phyloP scores from a whole-genome alignment of 2,797 vertebrate species.

The Enteromius anoplus region DNA sequence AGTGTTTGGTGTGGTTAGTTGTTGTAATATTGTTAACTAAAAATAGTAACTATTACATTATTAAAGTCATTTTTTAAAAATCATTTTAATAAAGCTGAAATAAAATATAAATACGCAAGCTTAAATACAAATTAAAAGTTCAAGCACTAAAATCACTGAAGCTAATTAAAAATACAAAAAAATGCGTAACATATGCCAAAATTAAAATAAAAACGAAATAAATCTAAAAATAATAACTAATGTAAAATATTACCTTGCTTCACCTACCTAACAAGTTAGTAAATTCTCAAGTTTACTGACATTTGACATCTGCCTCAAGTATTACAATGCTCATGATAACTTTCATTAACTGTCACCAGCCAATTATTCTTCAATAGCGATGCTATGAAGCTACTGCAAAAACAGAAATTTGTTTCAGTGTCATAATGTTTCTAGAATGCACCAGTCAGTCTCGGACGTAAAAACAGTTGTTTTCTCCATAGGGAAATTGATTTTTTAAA shows the following conservation, averaged over 20 bases:
- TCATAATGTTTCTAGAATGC: too few relatives aligned
- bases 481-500: neutral
- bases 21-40: neutral
- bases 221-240: neutral
- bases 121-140: neutral
- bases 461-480: neutral
- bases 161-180: neutral
- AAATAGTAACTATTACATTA: neutral
- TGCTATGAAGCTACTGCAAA: too few relatives aligned
- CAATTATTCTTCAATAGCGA: too few relatives aligned
- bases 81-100: neutral
- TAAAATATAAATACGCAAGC: neutral
- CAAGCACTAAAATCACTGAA: neutral
- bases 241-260: neutral
- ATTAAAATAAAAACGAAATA: neutral
- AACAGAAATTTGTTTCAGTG: too few relatives aligned
- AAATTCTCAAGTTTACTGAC: too few relatives aligned
- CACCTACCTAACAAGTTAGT: too few relatives aligned
- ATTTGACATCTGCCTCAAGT: too few relatives aligned
- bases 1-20: neutral
- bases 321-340: too few relatives aligned
- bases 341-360: too few relatives aligned
- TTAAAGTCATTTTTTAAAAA: neutral
- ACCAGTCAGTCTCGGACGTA: neutral
- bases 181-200: neutral